A percentile compares a stretch with the other conserved stretches of the same genome.
Conservation (phyloP, 2,113 vertebrate species). For the Apodemus speciosus region DNA sequence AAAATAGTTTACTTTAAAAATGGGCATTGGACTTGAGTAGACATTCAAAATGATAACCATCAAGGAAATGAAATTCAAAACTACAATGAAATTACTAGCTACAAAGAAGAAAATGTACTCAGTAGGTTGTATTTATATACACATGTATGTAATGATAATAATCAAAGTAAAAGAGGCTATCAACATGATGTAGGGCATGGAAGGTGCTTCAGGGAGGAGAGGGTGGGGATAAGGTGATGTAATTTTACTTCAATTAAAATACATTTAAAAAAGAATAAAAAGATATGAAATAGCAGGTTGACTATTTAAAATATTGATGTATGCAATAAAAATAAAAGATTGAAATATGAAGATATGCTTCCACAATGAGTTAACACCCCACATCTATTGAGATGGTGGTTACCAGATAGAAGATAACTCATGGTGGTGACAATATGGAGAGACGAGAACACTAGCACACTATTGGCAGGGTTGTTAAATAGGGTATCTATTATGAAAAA, state of each 20-base stretch:
- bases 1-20: not conserved
- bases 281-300: not conserved
- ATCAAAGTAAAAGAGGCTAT: not conserved
- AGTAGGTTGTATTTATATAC: not conserved
- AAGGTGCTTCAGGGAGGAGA: not conserved
- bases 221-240: not conserved
- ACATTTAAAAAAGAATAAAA: not conserved
- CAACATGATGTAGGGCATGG: not conserved
- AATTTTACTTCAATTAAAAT: not conserved
- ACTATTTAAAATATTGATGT: not conserved
- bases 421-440: not conserved
- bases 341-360: not conserved
- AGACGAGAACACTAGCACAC: no score
- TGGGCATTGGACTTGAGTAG: not conserved
- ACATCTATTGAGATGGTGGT: not conserved
- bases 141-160: not conserved
- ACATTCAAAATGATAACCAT: not conserved
- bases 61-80: not conserved
- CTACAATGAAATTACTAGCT: not conserved
- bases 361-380: not conserved
- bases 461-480: not conserved
- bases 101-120: not conserved
- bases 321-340: not conserved
- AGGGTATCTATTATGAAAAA: not conserved
- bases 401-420: not conserved